Conservation (phyloP, 2,888 invertebrate species). For the Nemotelus nigrinus region DNA sequence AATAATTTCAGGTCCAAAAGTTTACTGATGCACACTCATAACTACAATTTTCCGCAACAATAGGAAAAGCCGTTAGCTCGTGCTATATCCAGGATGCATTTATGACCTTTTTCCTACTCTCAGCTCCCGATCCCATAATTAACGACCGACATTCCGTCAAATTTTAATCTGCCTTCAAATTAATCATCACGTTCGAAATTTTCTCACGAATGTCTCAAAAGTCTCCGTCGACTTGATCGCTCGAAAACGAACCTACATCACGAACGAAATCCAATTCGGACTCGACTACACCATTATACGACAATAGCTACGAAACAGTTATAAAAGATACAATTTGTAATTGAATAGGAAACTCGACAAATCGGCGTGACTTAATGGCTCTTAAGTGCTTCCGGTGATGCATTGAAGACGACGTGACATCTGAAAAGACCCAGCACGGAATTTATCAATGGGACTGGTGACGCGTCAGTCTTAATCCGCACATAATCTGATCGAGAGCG, state of each 20-base stretch:
- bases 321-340: constrained; percentile 14
- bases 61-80: too few species aligned
- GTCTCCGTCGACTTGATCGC: background rate
- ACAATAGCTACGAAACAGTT: background rate
- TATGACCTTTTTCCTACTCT: too few species aligned
- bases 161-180: constrained; percentile 1
- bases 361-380: constrained; percentile 48
- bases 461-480: constrained; percentile 35
- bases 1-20: too few species aligned
- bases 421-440: constrained; percentile 5
- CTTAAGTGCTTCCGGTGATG: constrained; percentile 43
- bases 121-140: background rate
- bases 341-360: constrained; percentile 41
- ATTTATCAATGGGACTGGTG: background rate
- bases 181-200: constrained; percentile 33
- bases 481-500: constrained; percentile 10
- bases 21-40: too few species aligned
- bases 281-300: too few species aligned
- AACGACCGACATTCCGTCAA: background rate
- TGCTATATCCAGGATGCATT: too few species aligned
- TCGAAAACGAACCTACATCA: background rate
- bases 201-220: background rate
- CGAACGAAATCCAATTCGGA: too few species aligned
- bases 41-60: too few species aligned
- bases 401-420: constrained; percentile 28